Evolutionary conservation across 2,888 invertebrate genomes (phyloP).

Genomic region (Colletes collaris): DNA sequence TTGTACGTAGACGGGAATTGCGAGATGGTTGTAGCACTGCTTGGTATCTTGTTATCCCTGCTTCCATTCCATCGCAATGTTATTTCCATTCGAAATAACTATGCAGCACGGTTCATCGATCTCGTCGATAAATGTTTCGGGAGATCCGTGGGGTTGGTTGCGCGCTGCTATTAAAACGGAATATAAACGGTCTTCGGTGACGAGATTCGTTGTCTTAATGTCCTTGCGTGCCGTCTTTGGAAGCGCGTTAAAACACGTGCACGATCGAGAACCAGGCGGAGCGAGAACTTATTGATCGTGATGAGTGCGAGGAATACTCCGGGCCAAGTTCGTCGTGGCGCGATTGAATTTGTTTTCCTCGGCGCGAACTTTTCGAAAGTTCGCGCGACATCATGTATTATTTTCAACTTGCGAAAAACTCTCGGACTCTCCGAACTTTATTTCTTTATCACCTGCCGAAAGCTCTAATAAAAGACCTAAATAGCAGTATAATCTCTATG

Average conservation of each 20-base stretch:
- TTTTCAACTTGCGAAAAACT: slow-evolving; percentile 36
- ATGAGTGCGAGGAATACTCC: slow-evolving; percentile 41
- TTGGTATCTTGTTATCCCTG: too few relatives aligned
- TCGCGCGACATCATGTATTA: slow-evolving; percentile 41
- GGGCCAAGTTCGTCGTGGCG: slow-evolving; percentile 32
- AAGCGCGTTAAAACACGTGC: slow-evolving; percentile 4
- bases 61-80: too few relatives aligned
- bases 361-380: slow-evolving; percentile 32
- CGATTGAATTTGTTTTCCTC: slow-evolving; percentile 40
- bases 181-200: too few relatives aligned
- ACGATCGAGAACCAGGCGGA: slow-evolving; percentile 7
- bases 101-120: too few relatives aligned
- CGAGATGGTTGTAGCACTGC: too few relatives aligned
- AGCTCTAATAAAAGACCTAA: slow-evolving; percentile 43
- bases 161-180: too few relatives aligned
- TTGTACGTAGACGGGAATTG: too few relatives aligned
- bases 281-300: slow-evolving; percentile 42
- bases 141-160: too few relatives aligned
- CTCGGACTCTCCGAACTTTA: neutral
- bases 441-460: slow-evolving; percentile 32
- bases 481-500: slow-evolving; percentile 43
- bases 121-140: too few relatives aligned
- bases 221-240: neutral
- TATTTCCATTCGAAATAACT: too few relatives aligned
- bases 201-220: slow-evolving; percentile 4